These are phyloP conservation scores for Nephila pilipes DNA, from an alignment of 1,140 invertebrate species.

Conservation along the genomic window DNA sequence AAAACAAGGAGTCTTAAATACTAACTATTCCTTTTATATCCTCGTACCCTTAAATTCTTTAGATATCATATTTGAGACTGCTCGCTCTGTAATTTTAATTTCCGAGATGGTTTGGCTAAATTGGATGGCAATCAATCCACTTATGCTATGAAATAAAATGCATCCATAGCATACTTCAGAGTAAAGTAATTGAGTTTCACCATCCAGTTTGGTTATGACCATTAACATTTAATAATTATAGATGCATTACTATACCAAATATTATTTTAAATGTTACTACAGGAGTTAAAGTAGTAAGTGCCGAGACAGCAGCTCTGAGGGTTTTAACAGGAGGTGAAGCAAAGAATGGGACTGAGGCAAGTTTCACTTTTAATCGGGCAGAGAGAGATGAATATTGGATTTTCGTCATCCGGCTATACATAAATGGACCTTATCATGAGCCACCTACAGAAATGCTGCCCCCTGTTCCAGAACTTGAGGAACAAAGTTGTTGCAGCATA, in stretches of 20 bases:
- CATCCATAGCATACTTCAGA: too few relatives aligned
- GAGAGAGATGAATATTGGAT: constrained; percentile 77
- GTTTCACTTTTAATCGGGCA: constrained; percentile 75
- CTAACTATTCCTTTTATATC: too few relatives aligned
- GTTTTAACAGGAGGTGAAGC: constrained; percentile 77
- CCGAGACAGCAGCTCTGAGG: constrained; percentile 74
- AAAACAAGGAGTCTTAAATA: too few relatives aligned
- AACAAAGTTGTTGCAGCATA: constrained; percentile 21
- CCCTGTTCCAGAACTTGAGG: constrained; percentile 54
- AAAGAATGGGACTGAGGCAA: constrained; percentile 75
- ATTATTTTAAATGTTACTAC: not conserved
- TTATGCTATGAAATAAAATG: too few relatives aligned
- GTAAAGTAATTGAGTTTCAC: too few relatives aligned
- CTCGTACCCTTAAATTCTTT: too few relatives aligned
- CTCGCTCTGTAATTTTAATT: too few relatives aligned
- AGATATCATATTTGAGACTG: too few relatives aligned
- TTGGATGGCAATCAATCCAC: too few relatives aligned
- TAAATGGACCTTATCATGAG: constrained; percentile 76
- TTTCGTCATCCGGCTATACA: constrained; percentile 77
- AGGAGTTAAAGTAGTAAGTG: constrained; percentile 77
- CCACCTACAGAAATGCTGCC: constrained; percentile 76
- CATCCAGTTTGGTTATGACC: too few relatives aligned
- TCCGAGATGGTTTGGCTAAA: too few relatives aligned
- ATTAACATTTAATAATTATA: too few relatives aligned
- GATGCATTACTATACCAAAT: not conserved